These are phyloP conservation scores for Luperina nickerlii DNA, from an alignment of 2,888 invertebrate genomes.

Conservation along the genomic window DNA sequence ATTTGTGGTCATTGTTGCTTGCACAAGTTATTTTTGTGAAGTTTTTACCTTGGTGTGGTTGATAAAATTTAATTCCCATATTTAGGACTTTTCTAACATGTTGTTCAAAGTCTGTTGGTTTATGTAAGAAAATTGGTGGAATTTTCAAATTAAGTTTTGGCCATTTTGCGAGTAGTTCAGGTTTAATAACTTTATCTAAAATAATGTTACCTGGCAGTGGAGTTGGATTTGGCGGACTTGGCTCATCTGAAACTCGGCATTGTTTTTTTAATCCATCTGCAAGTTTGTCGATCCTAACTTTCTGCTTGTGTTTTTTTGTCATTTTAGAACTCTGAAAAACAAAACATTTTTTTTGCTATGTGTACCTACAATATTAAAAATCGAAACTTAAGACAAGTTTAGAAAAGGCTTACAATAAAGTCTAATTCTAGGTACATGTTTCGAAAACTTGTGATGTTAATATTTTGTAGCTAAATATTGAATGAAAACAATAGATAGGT, in stretches of 20 bases:
- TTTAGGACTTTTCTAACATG: conserved; percentile 71
- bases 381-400: neutral
- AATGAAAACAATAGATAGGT: neutral
- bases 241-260: conserved; percentile 55
- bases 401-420: neutral
- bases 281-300: conserved; percentile 61
- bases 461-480: neutral
- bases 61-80: conserved; percentile 72
- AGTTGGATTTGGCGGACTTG: conserved; percentile 4
- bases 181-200: conserved; percentile 59
- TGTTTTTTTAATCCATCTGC: conserved; percentile 57
- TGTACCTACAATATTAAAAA: neutral
- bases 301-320: conserved; percentile 60
- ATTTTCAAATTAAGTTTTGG: conserved; percentile 72
- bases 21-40: conserved; percentile 73
- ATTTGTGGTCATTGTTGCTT: conserved; percentile 73
- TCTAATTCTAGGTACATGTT: neutral
- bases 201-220: conserved; percentile 47
- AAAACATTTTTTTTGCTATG: neutral
- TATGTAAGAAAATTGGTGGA: conserved; percentile 78
- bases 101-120: conserved; percentile 64
- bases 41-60: conserved; percentile 63
- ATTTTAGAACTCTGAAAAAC: conserved; percentile 57
- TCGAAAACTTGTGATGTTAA: neutral
- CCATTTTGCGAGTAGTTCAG: conserved; percentile 68